Conservation (phyloP, 2,888 invertebrate species). For the Lissocephala sabroskyi region DNA sequence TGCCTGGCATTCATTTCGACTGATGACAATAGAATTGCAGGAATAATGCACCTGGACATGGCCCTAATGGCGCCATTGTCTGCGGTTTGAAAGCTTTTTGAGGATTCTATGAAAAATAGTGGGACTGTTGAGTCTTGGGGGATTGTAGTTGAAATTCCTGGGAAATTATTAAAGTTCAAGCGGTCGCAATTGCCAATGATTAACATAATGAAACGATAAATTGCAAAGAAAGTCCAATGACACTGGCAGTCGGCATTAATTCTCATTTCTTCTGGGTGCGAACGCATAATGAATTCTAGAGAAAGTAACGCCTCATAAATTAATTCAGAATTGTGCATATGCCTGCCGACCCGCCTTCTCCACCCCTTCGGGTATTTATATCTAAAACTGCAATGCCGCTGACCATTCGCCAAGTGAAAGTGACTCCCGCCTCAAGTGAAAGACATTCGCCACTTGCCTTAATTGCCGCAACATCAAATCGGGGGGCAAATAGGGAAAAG, state of each 20-base stretch:
- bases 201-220: conserved; percentile 64
- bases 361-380: conserved; percentile 22
- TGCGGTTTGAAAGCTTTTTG: too few species aligned
- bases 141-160: too few species aligned
- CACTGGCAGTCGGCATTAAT: conserved; percentile 24
- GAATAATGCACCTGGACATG: too few species aligned
- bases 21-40: conserved; percentile 33
- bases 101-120: too few species aligned
- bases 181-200: conserved; percentile 66
- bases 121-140: too few species aligned
- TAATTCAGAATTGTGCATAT: conserved; percentile 55
- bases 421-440: conserved; percentile 25
- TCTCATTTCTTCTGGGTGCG: conserved; percentile 4
- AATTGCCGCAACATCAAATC: conserved; percentile 20
- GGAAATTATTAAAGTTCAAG: neutral
- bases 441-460: conserved; percentile 21
- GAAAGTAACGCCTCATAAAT: conserved; percentile 62
- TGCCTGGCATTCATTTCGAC: conserved; percentile 7
- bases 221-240: conserved; percentile 62
- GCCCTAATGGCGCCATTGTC: neutral
- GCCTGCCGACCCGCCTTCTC: conserved; percentile 10
- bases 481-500: conserved; percentile 33
- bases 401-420: conserved; percentile 14
- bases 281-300: conserved; percentile 35
- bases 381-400: conserved; percentile 14